Evolutionary conservation across 2,113 vertebrate species (phyloP), one percentile per base, ranked within the genome.

Genomic region (Heloderma charlesbogerti): DNA sequence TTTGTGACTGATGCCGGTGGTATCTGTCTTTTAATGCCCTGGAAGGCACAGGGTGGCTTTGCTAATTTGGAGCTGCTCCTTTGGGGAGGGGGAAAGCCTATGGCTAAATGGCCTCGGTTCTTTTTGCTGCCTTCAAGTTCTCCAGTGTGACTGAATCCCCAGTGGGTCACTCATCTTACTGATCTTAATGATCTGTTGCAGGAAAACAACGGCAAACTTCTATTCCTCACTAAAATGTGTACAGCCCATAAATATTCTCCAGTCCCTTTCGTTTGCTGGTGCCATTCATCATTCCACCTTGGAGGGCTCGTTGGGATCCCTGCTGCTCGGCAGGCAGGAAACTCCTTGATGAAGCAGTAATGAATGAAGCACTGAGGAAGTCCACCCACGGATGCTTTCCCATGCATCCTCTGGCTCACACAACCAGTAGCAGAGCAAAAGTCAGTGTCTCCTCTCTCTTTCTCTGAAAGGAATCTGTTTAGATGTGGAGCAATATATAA

Each of bases 241-340:
- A 1, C 75, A 94, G 94, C 90, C 92, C 94, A 95, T 97, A 96
- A 98, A 97, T 97, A 97, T 97, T 97, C 95, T 97, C 96, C 95
- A 95, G 88, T 92, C 94, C 95, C 79, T 0, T 88, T 74, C 93
- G 92, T 94, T 95, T 89, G 93, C 90, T 81, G 93, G 87, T 1
- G 89, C 87, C 92, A 91, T 94, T 93, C 92, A 93, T 96, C 95
- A 91, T 89, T 6, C 0, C 0, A 92, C 67, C 18, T 0, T 40
- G 60, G 90, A 95, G 92, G 89, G 89, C 92, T 96, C 93, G 27
- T 95, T 95, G 94, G 91, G 94, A 94, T 89, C 92, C 40, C 57
- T 67, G 72, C 31, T 91, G 79, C 92, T 3, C 31, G 94, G 94
- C 90, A 94, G 57, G 92, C 10, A 22, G 90, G 93, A 94, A 94